Percentiles rank a stretch among this genome's conserved stretches.
These are phyloP conservation scores for Paradisaea rubra DNA, from an alignment of 2,113 vertebrate species.

Conservation along the genomic window DNA sequence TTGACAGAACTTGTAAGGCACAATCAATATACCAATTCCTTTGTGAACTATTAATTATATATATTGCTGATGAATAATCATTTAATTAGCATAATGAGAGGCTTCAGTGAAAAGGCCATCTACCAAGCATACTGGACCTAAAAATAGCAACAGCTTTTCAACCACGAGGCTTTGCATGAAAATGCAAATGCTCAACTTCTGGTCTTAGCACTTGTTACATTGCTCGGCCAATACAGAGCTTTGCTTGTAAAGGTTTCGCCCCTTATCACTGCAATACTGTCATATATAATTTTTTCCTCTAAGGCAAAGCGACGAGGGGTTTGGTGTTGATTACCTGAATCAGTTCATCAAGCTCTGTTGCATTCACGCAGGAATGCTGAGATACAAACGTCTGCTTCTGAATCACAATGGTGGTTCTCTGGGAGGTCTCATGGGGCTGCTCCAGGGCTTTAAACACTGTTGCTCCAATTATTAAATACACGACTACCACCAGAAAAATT, in stretches of 20 bases:
- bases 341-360: conserved; percentile 89
- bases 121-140: neutral
- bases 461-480: conserved; percentile 94
- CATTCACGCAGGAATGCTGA: conserved; percentile 87
- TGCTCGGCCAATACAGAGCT: rapidly evolving
- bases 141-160: neutral
- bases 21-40: conserved; percentile 36
- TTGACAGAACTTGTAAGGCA: conserved; percentile 19
- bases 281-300: neutral
- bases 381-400: conserved; percentile 89
- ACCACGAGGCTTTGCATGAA: neutral
- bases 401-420: conserved; percentile 85
- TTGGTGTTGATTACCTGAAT: conserved; percentile 81
- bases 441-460: conserved; percentile 94
- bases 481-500: conserved; percentile 94
- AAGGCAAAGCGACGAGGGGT: neutral
- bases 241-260: neutral
- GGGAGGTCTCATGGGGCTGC: conserved; percentile 88
- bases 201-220: neutral
- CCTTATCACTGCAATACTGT: neutral
- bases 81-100: conserved; percentile 12
- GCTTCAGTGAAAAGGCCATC: neutral
- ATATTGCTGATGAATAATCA: conserved; percentile 23
- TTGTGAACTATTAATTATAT: conserved; percentile 42
- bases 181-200: neutral